Base-by-base conservation (phyloP, 2,113 vertebrate genomes). In the Salvator merianae region DNA sequence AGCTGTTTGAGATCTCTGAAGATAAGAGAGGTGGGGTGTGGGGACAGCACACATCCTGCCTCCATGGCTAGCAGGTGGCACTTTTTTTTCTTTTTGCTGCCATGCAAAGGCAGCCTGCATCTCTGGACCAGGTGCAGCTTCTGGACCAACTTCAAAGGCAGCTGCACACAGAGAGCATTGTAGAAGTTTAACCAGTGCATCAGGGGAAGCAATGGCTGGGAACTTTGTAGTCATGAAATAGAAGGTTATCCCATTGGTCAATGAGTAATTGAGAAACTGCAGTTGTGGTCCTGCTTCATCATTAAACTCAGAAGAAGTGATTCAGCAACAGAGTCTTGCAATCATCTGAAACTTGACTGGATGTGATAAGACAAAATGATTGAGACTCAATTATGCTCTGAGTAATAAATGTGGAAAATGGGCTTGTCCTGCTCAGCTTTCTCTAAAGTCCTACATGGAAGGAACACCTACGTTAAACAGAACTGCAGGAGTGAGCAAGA, bases 361-460 rank as follows among this genome's bases (percentile, higher is more conserved):
- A 24, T 80, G 62, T 80, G 1, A 74, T 20, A 75, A 72, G 26
- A 62, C 59, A 86, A 92, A 81, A 59, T 7, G 63, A 34, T 1
- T 53, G 20, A 79, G n/a, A 40, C 32, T 20, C 63, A 88, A 72
- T 2, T 66, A 36, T 87, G 63, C 85, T 16, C 1, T 18, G 70
- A 81, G 85, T 10, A 24, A 89, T 70, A 36, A 68, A 0, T 34
- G 28, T 28, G 83, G 75, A n/a, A 76, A 80, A 75, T 79, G 6
- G 80, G 62, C 32, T 85, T 1, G 3, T 18, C 81, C 84, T 83
- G 13, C 55, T n/a, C 71, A 82, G 53, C 79, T 63, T 53, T 20
- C 69, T 18, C 6, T 77, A 77, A 80, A 14, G 36, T 76, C 87
- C 86, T 20, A 66, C 34, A 43, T 4, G 22, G 65, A 24, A 66